A percentile compares a stretch with the other conserved stretches of the same genome.
phyloP scores from a whole-genome alignment of 1,140 invertebrate species.

The Forficula auricularia region DNA sequence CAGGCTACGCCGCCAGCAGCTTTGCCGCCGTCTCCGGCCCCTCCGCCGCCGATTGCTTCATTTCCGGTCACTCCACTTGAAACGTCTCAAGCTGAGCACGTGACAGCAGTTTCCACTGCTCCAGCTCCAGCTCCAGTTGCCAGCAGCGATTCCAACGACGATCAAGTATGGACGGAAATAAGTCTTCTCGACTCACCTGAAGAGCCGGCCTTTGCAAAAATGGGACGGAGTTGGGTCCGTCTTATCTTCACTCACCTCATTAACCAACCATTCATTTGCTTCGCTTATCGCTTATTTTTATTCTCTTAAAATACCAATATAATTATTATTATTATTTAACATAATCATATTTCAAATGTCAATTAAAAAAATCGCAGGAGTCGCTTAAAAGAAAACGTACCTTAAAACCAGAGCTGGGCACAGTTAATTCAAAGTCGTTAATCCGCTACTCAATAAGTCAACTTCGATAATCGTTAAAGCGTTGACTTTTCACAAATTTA shows the following conservation, averaged over 20 bases:
- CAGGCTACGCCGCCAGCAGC: neutral
- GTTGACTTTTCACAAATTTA: too few species aligned
- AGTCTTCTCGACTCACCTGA: slow-evolving; percentile 29
- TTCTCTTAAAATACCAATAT: too few species aligned
- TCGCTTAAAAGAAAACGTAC: too few species aligned
- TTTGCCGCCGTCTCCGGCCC: neutral
- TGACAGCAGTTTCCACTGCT: neutral
- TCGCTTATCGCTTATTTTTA: slow-evolving; percentile 3
- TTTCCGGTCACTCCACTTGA: slow-evolving; percentile 10
- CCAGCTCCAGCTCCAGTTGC: neutral
- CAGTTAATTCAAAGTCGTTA: too few species aligned
- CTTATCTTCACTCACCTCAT: slow-evolving; percentile 25
- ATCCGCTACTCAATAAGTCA: too few species aligned
- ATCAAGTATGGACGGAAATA: slow-evolving; percentile 32
- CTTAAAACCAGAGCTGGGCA: too few species aligned
- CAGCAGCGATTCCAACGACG: slow-evolving; percentile 4
- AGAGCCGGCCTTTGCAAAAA: slow-evolving; percentile 23
- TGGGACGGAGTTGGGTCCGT: slow-evolving; percentile 27
- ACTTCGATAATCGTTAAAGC: too few species aligned
- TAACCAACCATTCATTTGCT: slow-evolving; percentile 10
- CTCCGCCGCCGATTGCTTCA: neutral
- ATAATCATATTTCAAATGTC: too few species aligned
- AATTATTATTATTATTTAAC: too few species aligned
- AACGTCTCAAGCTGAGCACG: slow-evolving; percentile 18
- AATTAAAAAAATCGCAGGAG: too few species aligned